Evolutionary conservation across 1,140 invertebrate species (phyloP), one percentile per base, ranked within the genome.

Genomic region (Lanistes nyassanus): DNA sequence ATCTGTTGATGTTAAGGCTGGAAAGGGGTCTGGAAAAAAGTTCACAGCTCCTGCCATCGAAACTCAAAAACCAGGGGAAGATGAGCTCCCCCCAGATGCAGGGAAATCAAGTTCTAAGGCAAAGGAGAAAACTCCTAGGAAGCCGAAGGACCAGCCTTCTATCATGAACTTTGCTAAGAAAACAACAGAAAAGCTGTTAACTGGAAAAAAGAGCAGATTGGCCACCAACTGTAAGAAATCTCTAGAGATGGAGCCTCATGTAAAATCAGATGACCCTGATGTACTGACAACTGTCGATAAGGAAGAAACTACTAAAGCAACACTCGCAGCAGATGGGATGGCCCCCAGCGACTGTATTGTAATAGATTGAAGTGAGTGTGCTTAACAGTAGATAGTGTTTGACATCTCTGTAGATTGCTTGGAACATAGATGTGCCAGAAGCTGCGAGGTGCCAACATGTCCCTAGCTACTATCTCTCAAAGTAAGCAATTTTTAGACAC

Each of bases 81-180:
- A 42, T 42, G 37, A 36, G 9, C 7, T 36, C 26, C 3, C 29
- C 31, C 53, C 31, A 21, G 19, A 29, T 21, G 0, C 19, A 3
- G 31, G 51, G 6, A 73, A 73, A 26, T 36, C 21, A 3, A 19
- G n/a, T 64, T n/a, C 47, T 23, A 23, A 47, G n/a, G 26, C 31
- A 23, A 71, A 60, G 11, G 37, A 67, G 39, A 60, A 73, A 34
- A 69, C 53, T 9, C 47, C 31, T 47, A 60, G 72, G 29, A 72
- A 64, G 37, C 47, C 68, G 19, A 76, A 62, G 23, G 56, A 66
- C 34, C 77, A 79, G 39, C 68, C 55, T 13, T 76, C 74, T 29
- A 79, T 79, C 23, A 73, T 76, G 69, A 69, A 72, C 9, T 79
- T 76, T 62, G 70, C 77, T 13, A 76, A 73, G 31, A 75, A 75